Conservation (phyloP, 2,797 vertebrate genomes). For the Chelon labrosus region DNA sequence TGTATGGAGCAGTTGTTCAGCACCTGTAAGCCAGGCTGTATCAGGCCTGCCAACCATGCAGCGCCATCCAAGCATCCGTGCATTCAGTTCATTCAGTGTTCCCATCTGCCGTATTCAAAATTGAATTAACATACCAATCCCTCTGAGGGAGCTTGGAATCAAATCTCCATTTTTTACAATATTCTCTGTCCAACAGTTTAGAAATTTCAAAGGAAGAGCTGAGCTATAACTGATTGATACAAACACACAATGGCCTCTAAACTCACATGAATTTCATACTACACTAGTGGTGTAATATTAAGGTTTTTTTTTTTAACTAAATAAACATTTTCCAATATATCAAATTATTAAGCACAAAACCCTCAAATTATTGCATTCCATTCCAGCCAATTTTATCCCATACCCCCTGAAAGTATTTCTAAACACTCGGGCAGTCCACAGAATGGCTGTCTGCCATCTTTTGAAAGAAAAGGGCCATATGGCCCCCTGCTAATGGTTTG, state of each 20-base stretch:
- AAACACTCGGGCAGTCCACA: slow-evolving; percentile 38
- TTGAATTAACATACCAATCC: slow-evolving; percentile 46
- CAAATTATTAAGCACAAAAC: slow-evolving; percentile 1
- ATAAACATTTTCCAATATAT: background rate
- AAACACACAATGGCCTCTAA: slow-evolving; percentile 6
- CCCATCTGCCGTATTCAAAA: slow-evolving; percentile 51
- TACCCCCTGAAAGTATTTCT: slow-evolving; percentile 30
- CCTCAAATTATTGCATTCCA: background rate
- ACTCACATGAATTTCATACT: background rate
- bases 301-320: background rate
- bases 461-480: slow-evolving; percentile 76
- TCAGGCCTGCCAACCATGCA: background rate
- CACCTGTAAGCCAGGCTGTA: slow-evolving; percentile 7
- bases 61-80: slow-evolving; percentile 35
- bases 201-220: background rate
- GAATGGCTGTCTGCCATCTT: slow-evolving; percentile 54
- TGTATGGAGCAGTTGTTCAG: background rate
- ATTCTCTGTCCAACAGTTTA: no score
- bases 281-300: no score
- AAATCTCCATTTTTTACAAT: slow-evolving; percentile 22
- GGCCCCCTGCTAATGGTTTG: slow-evolving; percentile 67
- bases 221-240: background rate
- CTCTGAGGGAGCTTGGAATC: slow-evolving; percentile 35
- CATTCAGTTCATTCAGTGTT: slow-evolving; percentile 22
- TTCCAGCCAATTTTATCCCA: slow-evolving; percentile 1